These are phyloP conservation scores for Cygnus atratus DNA, from an alignment of 2,113 vertebrate species.

Conservation along the genomic window DNA sequence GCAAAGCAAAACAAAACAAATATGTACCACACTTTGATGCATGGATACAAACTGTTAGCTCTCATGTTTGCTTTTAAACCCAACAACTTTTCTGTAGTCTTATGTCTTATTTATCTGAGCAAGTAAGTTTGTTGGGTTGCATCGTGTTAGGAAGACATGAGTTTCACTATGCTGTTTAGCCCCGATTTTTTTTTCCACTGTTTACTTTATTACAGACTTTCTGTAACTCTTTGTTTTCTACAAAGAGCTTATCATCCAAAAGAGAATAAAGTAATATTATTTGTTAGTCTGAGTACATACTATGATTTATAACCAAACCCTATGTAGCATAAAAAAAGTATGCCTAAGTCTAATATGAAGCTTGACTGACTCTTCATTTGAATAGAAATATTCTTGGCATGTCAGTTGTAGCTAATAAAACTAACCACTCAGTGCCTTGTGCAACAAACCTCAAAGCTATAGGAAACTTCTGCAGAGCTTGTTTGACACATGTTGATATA, in stretches of 20 bases:
- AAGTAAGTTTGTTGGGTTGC: background rate
- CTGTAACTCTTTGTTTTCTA: background rate
- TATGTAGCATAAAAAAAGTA: background rate
- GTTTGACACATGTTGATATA: background rate
- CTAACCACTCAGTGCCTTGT: background rate
- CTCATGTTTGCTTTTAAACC: background rate
- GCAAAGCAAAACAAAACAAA: background rate
- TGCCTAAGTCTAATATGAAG: background rate
- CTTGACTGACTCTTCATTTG: background rate
- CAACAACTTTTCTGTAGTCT: background rate
- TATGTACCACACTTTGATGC: rapidly evolving
- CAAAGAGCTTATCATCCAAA: background rate
- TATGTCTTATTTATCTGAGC: background rate
- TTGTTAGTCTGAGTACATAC: background rate
- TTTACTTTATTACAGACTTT: background rate
- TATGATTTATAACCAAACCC: background rate
- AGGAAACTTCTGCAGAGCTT: background rate
- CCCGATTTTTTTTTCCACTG: background rate
- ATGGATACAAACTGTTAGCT: background rate
- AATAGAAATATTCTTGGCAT: background rate
- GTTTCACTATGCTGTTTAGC: background rate
- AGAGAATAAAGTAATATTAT: background rate
- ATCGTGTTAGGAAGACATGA: background rate
- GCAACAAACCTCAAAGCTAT: background rate
- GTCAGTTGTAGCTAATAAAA: background rate